Percentiles rank a stretch among this genome's conserved stretches.
Conservation (phyloP, 2,113 vertebrate genomes). For the Corynorhinus townsendii region DNA sequence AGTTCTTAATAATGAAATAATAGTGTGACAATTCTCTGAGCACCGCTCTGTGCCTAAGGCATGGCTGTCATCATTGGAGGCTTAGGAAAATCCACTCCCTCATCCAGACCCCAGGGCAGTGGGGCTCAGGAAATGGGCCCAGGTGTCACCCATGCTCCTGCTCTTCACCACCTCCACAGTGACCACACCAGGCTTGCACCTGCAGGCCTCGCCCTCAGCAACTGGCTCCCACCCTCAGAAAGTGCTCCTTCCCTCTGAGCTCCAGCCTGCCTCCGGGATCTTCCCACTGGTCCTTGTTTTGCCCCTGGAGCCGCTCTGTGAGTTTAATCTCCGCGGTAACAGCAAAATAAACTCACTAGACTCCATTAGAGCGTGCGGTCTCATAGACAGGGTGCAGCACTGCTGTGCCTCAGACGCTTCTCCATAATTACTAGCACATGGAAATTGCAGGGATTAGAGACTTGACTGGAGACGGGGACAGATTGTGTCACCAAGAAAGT, state of each 20-base stretch:
- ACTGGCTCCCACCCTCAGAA: not conserved
- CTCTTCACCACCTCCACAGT: accelerated
- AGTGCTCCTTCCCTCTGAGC: not conserved
- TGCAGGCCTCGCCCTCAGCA: not conserved
- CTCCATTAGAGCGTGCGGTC: slow-evolving; percentile 4
- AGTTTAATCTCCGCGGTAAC: not conserved
- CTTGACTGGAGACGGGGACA: not conserved
- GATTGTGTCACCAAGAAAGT: not conserved
- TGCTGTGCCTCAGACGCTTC: not conserved
- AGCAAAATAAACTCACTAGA: slow-evolving; percentile 27
- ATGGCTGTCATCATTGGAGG: accelerated
- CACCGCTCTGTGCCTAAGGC: not conserved
- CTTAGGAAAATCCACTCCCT: not conserved
- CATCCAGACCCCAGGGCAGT: not conserved
- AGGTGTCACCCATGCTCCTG: not conserved
- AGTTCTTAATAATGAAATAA: not conserved
- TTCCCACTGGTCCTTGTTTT: not conserved
- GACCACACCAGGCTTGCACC: not conserved
- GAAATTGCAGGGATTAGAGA: slow-evolving; percentile 61
- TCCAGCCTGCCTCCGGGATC: not conserved
- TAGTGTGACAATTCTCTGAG: accelerated
- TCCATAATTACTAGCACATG: slow-evolving; percentile 39
- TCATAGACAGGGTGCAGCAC: not conserved
- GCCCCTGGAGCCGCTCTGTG: not conserved
- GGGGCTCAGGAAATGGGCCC: not conserved